These are phyloP conservation scores for Marronus borbonicus DNA, from an alignment of 2,888 invertebrate species.

Conservation along the genomic window DNA sequence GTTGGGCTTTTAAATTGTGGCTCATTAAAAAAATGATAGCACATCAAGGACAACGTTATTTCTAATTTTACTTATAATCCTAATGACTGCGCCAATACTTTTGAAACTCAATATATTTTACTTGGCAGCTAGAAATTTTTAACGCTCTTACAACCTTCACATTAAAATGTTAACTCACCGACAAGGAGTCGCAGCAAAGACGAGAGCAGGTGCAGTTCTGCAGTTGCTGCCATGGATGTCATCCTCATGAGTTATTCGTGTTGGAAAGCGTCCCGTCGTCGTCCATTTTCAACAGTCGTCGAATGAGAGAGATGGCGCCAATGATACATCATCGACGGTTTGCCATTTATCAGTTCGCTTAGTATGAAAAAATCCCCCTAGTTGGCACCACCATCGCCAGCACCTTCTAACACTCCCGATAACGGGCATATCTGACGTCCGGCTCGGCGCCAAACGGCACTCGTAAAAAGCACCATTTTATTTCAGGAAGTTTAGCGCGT, in stretches of 20 bases:
- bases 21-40: too few relatives aligned
- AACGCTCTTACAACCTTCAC: too few relatives aligned
- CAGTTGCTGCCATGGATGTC: constrained; percentile 74
- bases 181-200: constrained; percentile 77
- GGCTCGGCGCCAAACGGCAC: too few relatives aligned
- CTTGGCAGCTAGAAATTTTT: too few relatives aligned
- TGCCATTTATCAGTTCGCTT: constrained; percentile 10
- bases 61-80: too few relatives aligned
- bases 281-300: constrained; percentile 54
- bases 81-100: too few relatives aligned
- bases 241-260: constrained; percentile 62
- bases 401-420: too few relatives aligned
- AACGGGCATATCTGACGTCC: neutral
- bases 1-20: too few relatives aligned
- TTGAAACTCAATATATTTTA: too few relatives aligned
- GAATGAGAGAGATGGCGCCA: too few relatives aligned
- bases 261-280: constrained; percentile 35
- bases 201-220: constrained; percentile 76
- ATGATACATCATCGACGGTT: neutral
- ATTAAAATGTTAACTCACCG: constrained; percentile 70
- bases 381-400: neutral
- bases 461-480: neutral
- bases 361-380: neutral
- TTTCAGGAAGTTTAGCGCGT: neutral
- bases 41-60: too few relatives aligned